Evolutionary conservation across 64 coral and sea anemone species (phyloP).

Genomic region (Hydrozoanthus tunicans): DNA sequence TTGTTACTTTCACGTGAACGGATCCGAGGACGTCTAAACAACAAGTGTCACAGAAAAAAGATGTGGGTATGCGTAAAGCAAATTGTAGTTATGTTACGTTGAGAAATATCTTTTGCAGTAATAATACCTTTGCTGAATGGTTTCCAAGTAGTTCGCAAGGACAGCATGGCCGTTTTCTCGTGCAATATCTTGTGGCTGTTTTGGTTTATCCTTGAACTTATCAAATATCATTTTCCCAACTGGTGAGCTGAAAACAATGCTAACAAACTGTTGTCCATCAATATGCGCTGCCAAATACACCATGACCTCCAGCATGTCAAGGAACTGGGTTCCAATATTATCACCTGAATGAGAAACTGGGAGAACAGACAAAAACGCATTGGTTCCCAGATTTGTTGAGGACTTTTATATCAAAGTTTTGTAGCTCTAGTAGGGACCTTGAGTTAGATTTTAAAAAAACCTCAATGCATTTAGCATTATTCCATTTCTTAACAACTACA

Average conservation of each 20-base stretch:
- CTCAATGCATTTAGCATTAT: no score
- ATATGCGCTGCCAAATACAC: slow-evolving; percentile 43
- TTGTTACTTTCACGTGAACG: no score
- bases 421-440: no score
- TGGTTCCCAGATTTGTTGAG: no score
- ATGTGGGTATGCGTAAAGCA: no score
- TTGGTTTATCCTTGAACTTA: slow-evolving; percentile 25
- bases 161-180: slow-evolving; percentile 1
- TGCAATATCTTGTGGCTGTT: slow-evolving; percentile 36
- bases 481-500: no score
- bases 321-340: slow-evolving; percentile 1
- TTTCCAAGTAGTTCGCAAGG: slow-evolving; percentile 13
- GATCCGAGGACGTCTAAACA: no score
- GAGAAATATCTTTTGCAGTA: neutral
- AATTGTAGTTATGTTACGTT: no score
- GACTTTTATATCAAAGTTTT: no score
- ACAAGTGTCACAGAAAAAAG: no score
- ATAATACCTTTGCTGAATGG: slow-evolving; percentile 36
- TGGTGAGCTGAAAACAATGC: slow-evolving; percentile 41
- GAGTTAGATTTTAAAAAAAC: no score
- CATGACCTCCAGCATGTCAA: slow-evolving; percentile 33
- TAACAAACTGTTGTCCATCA: slow-evolving; percentile 32
- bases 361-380: neutral
- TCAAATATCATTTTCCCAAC: slow-evolving; percentile 28
- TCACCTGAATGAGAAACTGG: neutral